phyloP scores from a whole-genome alignment of 2,113 vertebrate genomes.

The Plecotus auritus region DNA sequence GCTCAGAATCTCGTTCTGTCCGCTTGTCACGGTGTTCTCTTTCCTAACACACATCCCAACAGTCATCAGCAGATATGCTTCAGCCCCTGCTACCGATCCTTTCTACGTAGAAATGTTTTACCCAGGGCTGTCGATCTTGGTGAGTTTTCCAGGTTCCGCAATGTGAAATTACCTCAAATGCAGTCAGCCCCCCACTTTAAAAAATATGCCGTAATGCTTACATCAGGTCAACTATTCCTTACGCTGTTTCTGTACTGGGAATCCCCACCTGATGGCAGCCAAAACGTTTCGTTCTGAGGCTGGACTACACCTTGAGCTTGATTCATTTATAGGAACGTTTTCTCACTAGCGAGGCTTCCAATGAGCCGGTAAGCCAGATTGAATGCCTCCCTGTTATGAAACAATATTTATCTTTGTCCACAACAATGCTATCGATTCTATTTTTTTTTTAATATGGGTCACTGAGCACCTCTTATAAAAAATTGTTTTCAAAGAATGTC shows the following conservation, averaged over 20 bases:
- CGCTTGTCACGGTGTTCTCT: neutral
- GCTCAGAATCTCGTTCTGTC: neutral
- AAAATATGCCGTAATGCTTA: neutral
- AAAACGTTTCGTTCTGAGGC: neutral
- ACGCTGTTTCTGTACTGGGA: neutral
- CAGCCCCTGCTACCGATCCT: neutral
- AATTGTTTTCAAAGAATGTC: neutral
- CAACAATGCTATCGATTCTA: neutral
- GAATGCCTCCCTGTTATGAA: neutral
- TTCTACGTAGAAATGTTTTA: neutral
- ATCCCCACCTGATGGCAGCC: neutral
- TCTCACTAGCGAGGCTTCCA: neutral
- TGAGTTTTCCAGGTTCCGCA: neutral
- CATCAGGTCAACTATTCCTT: neutral
- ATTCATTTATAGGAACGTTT: neutral
- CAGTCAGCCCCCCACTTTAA: neutral
- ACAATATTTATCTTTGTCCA: neutral
- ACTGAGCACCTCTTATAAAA: neutral
- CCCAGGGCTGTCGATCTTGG: neutral
- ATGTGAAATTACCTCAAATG: neutral
- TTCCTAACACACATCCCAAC: neutral
- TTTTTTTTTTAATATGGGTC: neutral
- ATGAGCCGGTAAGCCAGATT: neutral
- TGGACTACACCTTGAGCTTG: neutral
- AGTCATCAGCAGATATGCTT: too few species aligned